A percentile compares a stretch with the other conserved stretches of the same genome.
phyloP scores from a whole-genome alignment of 2,888 invertebrate genomes.

The Hoplodrina ambigua region DNA sequence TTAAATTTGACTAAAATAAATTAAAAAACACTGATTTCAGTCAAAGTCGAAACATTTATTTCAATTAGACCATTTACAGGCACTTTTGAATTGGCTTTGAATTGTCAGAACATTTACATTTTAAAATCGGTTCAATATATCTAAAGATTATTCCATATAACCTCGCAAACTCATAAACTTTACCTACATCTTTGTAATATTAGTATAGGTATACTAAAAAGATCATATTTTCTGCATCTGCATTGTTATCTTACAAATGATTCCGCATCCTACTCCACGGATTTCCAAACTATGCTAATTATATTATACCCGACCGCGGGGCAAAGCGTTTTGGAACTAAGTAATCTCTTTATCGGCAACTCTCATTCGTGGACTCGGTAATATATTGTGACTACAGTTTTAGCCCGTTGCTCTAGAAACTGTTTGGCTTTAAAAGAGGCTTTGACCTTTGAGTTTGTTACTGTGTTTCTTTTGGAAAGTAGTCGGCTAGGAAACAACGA shows the following conservation, averaged over 20 bases:
- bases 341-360: constrained; percentile 60
- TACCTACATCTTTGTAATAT: too few relatives aligned
- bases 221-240: neutral
- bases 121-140: too few relatives aligned
- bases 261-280: constrained; percentile 6
- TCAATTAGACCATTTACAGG: too few relatives aligned
- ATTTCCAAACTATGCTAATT: constrained; percentile 56
- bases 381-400: constrained; percentile 25
- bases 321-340: constrained; percentile 56
- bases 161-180: too few relatives aligned
- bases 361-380: constrained; percentile 49
- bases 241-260: constrained; percentile 22
- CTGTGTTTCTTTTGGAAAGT: too few relatives aligned
- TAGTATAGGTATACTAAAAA: neutral
- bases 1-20: too few relatives aligned
- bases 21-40: too few relatives aligned
- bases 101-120: too few relatives aligned
- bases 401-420: neutral
- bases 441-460: neutral
- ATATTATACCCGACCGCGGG: constrained; percentile 29
- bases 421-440: neutral
- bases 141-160: too few relatives aligned
- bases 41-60: too few relatives aligned
- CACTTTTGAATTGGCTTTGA: too few relatives aligned
- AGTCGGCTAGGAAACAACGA: too few relatives aligned